Evolutionary conservation across 2,113 vertebrate genomes (phyloP).

Genomic region (Siniperca knerii): DNA sequence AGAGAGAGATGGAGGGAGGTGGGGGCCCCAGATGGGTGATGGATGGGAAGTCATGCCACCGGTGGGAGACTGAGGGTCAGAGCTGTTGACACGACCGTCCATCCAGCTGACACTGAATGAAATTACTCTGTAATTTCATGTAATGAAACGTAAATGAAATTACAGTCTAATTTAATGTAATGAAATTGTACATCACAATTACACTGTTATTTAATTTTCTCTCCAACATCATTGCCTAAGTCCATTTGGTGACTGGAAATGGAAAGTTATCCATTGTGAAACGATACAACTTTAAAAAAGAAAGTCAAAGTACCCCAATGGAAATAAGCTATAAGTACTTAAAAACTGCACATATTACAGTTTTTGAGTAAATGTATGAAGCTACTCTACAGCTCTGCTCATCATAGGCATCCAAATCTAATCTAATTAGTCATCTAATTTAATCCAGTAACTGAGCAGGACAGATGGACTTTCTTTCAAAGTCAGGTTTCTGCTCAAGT

Average conservation of each 20-base stretch:
- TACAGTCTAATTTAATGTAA: constrained; percentile 14
- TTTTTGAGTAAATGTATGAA: neutral
- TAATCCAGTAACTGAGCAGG: neutral
- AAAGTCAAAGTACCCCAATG: neutral
- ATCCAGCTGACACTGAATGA: constrained; percentile 62
- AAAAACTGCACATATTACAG: neutral
- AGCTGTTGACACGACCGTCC: constrained; percentile 29
- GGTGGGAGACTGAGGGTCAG: constrained; percentile 41
- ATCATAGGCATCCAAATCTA: neutral
- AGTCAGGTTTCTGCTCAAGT: neutral
- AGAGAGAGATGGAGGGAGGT: constrained; percentile 5
- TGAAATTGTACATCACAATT: constrained; percentile 11
- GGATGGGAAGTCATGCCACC: constrained; percentile 66
- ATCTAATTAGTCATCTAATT: neutral
- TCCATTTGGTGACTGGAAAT: neutral
- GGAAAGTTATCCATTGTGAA: neutral
- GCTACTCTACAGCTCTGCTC: neutral
- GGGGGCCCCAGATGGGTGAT: constrained; percentile 74
- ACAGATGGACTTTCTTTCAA: neutral
- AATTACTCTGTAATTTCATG: constrained; percentile 5
- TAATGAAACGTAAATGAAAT: constrained; percentile 36
- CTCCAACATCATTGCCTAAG: neutral
- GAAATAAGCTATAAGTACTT: neutral
- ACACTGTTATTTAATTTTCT: neutral
- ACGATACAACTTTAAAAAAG: neutral